Base-by-base conservation (phyloP, 2,113 vertebrate species). In the Pangasianodon gigas region DNA sequence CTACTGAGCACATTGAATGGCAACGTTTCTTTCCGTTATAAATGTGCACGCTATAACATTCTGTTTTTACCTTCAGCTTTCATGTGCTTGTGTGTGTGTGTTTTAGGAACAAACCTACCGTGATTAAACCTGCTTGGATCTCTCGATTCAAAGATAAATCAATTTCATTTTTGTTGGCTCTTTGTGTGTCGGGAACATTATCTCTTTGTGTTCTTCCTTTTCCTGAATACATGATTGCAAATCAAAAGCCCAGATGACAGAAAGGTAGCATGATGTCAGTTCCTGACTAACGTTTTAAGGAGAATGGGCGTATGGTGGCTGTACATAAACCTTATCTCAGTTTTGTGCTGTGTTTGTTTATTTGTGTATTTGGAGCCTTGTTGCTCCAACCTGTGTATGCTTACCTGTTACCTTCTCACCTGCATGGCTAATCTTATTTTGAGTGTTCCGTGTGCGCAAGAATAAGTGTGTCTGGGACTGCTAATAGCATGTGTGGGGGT, bases 211-310 rank as follows among this genome's bases (percentile, higher is more conserved):
- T 54, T 44, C 14, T 2, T 88, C 85, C 29, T 21, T 62, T 77
- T 54, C 71, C 75, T 90, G 88, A 91, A 90, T 87, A 90, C 92
- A 92, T 90, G 90, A 89, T 94, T 92, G 71, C 89, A 90, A 92
- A 94, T 95, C 92, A 94, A 87, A 91, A 85, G 82, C 77, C 86
- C 90, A 89, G 89, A 92, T 91, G 71, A 88, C 87, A 90, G 90
- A 92, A 93, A 92, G 87, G 69, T 88, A 92, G 91, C 18, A 24
- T 88, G 86, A 80, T 90, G 92, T 93, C 92, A 92, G 92, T 92
- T 93, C 93, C 93, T 94, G 92, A 88, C 86, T 91, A 91, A 94
- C 93, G 91, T 94, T 94, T 90, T 90, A 90, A n/a, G 88, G 29
- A 26, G 51, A 86, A 80, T 87, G 37, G 89, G 65, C 54, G 48